Conservation (phyloP, 1,140 invertebrate species). For the Vollenhovia emeryi region DNA sequence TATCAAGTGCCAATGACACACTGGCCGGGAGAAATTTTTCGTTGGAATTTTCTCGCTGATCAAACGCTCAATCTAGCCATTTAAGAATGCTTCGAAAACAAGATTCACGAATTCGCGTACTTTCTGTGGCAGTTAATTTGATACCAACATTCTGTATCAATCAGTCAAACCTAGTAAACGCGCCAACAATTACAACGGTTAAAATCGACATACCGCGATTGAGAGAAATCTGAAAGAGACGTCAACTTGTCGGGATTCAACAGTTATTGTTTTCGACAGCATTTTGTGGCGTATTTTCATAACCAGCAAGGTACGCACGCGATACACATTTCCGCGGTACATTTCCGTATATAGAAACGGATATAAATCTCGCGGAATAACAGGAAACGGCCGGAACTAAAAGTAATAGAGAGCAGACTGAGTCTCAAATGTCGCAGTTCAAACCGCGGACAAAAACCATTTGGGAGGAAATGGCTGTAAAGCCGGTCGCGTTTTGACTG, state of each 20-base stretch:
- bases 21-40: background rate
- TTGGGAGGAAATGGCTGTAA: constrained; percentile 58
- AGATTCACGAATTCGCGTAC: background rate
- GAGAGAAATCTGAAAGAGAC: background rate
- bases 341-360: constrained; percentile 1
- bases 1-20: background rate
- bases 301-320: background rate
- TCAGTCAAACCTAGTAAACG: background rate
- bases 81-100: background rate
- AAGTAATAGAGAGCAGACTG: constrained; percentile 43
- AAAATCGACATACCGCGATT: background rate
- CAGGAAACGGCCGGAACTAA: constrained; percentile 15
- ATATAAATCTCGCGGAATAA: constrained; percentile 48
- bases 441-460: constrained; percentile 51
- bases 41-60: background rate
- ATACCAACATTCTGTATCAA: background rate
- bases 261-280: background rate
- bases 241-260: background rate
- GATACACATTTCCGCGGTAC: constrained; percentile 7
- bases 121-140: background rate
- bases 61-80: background rate
- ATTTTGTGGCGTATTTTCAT: constrained; percentile 16
- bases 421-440: constrained; percentile 40
- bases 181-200: background rate
- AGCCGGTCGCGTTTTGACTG: constrained; percentile 25